Evolutionary conservation across 2,113 vertebrate species (phyloP).

Genomic region (Microcebus jonahi): DNA sequence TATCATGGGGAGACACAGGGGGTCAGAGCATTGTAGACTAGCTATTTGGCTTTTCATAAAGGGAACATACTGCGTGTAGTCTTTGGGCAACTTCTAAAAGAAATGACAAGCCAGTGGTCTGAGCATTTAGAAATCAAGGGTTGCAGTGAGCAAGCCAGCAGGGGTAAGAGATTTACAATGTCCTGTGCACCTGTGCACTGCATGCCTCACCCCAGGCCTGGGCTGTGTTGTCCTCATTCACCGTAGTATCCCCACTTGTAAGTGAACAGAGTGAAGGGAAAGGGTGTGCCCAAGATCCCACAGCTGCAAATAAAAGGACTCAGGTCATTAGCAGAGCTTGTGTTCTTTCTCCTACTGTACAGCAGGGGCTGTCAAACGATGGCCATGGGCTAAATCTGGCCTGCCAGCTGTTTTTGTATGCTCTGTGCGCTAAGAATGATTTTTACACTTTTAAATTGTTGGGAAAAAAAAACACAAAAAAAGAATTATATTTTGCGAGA

Average conservation of each 20-base stretch:
- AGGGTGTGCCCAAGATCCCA: not conserved
- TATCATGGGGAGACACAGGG: not conserved
- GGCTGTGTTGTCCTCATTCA: not conserved
- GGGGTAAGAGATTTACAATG: not conserved
- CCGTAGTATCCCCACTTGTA: not conserved
- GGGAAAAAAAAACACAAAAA: not conserved
- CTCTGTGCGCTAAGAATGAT: conserved; percentile 29
- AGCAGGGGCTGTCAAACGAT: not conserved
- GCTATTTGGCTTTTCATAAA: not conserved
- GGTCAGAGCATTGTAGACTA: too few species aligned
- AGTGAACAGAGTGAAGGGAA: not conserved
- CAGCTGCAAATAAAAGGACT: not conserved
- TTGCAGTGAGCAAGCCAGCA: not conserved
- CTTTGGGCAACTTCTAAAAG: not conserved
- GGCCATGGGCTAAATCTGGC: not conserved
- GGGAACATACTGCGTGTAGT: not conserved
- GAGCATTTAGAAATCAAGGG: not conserved
- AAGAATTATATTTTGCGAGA: not conserved
- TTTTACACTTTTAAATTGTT: conserved; percentile 4
- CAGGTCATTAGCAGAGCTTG: not conserved
- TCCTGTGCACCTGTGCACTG: fast-evolving
- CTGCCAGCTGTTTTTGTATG: conserved; percentile 2
- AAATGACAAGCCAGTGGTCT: not conserved
- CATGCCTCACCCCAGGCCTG: not conserved
- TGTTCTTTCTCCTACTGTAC: not conserved